Evolutionary conservation across 2,113 vertebrate species (phyloP).

Genomic region (Gopherus flavomarginatus): DNA sequence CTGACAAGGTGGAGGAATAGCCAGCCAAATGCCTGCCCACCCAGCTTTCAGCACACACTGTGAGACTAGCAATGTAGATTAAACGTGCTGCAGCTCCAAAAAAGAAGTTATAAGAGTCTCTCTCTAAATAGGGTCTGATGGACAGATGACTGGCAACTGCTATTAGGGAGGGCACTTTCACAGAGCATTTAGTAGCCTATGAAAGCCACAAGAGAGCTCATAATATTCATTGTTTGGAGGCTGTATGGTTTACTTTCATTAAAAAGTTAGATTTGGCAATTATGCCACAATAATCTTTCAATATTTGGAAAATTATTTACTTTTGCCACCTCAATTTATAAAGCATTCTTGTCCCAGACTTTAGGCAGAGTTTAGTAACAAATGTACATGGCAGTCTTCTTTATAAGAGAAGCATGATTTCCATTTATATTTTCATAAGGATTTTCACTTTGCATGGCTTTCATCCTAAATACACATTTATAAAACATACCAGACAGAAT

Average conservation of each 20-base stretch:
- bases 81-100: constrained; percentile 18
- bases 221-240: constrained; percentile 24
- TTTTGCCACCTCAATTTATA: background rate
- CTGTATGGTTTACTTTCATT: constrained; percentile 26
- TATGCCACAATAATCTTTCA: background rate
- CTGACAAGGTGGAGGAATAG: background rate
- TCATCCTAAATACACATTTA: constrained; percentile 41
- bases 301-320: constrained; percentile 39
- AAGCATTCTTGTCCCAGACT: background rate
- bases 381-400: constrained; percentile 11
- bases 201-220: background rate
- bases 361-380: background rate
- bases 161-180: constrained; percentile 13
- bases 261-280: constrained; percentile 52
- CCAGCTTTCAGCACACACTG: background rate
- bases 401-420: background rate
- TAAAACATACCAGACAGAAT: constrained; percentile 27
- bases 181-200: background rate
- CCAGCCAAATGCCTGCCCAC: background rate
- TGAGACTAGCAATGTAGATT: background rate
- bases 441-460: constrained; percentile 50
- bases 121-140: constrained; percentile 39
- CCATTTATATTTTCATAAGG: background rate
- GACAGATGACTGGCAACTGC: constrained; percentile 25
- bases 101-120: constrained; percentile 28